Conservation (phyloP, 2,113 vertebrate species). For the Pseudorhombus dupliciocellatus region DNA sequence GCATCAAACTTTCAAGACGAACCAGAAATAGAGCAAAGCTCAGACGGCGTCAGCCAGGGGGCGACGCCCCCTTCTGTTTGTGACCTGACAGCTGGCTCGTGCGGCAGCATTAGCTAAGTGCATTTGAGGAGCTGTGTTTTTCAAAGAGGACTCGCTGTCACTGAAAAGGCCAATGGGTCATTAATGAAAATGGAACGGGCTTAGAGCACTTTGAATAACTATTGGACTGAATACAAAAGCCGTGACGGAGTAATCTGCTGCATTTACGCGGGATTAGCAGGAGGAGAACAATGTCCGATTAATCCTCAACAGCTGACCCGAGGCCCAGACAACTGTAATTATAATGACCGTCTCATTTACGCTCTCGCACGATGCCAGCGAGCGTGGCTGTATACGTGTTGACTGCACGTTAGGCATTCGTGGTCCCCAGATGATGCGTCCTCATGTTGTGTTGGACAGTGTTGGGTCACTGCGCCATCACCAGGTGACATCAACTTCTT, state of each 20-base stretch:
- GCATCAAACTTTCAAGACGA: no score
- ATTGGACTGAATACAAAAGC: conserved; percentile 45
- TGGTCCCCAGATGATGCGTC: no score
- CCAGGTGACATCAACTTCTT: no score
- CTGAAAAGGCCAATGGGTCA: conserved; percentile 38
- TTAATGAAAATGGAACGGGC: conserved; percentile 63
- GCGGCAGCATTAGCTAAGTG: conserved; percentile 32
- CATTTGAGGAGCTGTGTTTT: conserved; percentile 9
- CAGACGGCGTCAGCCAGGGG: no score
- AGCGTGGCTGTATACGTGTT: no score
- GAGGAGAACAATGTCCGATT: conserved; percentile 61
- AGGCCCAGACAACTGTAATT: conserved; percentile 60
- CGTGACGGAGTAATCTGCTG: conserved; percentile 64
- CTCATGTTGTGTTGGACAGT: no score
- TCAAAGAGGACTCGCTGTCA: conserved; percentile 10
- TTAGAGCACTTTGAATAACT: conserved; percentile 65
- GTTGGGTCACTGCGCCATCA: no score
- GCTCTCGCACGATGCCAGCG: no score
- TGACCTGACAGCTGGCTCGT: conserved; percentile 36
- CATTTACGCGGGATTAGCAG: conserved; percentile 65
- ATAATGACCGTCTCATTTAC: conserved; percentile 33
- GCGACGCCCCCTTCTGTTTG: conserved; percentile 34
- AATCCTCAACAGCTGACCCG: conserved; percentile 63
- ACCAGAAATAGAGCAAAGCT: no score
- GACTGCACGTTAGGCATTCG: no score